Evolutionary conservation across 2,888 invertebrate species (phyloP), one percentile per base, ranked within the genome.

Genomic region (Ctenicera cuprea): DNA sequence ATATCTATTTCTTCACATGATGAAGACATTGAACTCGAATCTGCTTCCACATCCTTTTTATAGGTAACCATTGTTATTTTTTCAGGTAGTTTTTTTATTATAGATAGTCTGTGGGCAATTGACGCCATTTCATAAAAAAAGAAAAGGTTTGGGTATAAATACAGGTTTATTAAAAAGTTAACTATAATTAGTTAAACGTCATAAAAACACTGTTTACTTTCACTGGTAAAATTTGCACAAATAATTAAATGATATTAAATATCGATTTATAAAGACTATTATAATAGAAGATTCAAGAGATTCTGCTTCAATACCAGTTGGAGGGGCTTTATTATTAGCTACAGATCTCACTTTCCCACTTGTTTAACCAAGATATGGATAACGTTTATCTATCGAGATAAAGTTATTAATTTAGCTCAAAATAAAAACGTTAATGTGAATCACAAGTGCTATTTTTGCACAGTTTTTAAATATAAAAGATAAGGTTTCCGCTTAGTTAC

Each of bases 1-100:
- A 4, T 12, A 26, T 63, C 41, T 18, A 62, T 38, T 63, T 57
- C 67, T 30, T 70, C 74, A 14, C 62, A 54, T 1, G 71, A 74
- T 11, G 74, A 67, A 3, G 65, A 65, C 12, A 26, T 12, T 14
- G 22, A 20, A 14, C 62, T 62, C 2, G 30, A 26, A 22, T 20
- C 22, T 3, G 14, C n/a, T 9, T 22, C 62, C 30, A 4, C 11
- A 18, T 57, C 57, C 26, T 43, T 62, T 22, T 22, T 43, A 22
- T 63, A 63, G 7, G 14, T 30, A 12, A 63, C 45, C 30, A 43
- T 45, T 20, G 8, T 20, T 26, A 26, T 38, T 30, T 38, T 43
- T 3, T n/a, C 14, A 9, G 62, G 45, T 14, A 26, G 9, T 16
- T 22, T 63, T 63, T 63, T 63, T 16, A 63, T 26, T 59, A 59